Evolutionary conservation across 2,797 vertebrate species (phyloP), one percentile per base, ranked within the genome.

Genomic region (Poecilia velifera): DNA sequence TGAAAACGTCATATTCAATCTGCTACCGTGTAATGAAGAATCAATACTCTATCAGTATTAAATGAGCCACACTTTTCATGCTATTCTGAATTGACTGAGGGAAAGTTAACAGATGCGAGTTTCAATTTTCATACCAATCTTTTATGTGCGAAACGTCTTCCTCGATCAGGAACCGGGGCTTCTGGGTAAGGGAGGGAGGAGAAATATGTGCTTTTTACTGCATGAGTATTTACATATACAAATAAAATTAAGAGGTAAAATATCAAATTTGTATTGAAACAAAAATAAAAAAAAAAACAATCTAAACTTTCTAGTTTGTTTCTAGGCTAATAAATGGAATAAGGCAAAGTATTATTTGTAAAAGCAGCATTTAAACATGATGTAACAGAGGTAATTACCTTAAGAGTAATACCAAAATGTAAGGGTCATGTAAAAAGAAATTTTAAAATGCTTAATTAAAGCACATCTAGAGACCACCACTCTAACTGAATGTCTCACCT

Each of bases 1-100:
- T 81, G 87, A 90, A 83, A 82, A 81, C 89, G 89, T 94, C 92
- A 90, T 90, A 90, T 92, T 92, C 90, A 93, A 91, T 92, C 90
- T 90, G 86, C 90, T 87, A 74, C 74, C n/a, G 41, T 79, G 74
- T 86, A 91, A 94, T 91, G 91, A 86, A 94, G 90, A 93, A 92
- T 92, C 92, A 83, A 94, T 94, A 89, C 75, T 76, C 86, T 83
- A 91, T 91, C 88, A 91, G 86, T 79, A 77, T 86, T 81, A 90
- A 90, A 91, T 81, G 81, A 88, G 79, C 66, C 86, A 59, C 72
- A 77, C 36, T 77, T 84, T 91, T 85, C 78, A 7, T 82, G 86
- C 78, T 53, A 76, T 71, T 87, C 72, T 49, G 47, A 73, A 84
- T 88, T 20, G 46, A 78, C 73, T 47, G 81, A 73, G 49, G 25